Evolutionary conservation across 2,888 invertebrate species (phyloP), one percentile per base, ranked within the genome.

Genomic region (Oxystoma pomonae): DNA sequence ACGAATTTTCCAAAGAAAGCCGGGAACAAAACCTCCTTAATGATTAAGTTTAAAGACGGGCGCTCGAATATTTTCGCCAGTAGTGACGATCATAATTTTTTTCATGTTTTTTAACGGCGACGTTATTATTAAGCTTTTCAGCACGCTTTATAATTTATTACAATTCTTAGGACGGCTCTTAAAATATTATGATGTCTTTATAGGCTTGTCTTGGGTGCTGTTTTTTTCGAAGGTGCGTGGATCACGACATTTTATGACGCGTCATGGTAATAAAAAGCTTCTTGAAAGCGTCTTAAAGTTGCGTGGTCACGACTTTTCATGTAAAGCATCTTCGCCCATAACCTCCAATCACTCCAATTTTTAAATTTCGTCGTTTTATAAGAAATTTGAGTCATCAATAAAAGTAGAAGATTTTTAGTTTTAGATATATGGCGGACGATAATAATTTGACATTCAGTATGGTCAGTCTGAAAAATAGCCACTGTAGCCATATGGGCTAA

Each of bases 171-270:
- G 53, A 19, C 49, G 63, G 60, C 60, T 58, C 58, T 57, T 35
- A 60, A 64, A 60, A 64, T 64, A 60, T 64, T 64, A 57, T 64
- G 58, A 64, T 64, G 64, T 64, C 61, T 64, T 55, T 64, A 60
- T 64, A 12, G 35, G 35, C 35, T 35, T 35, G 35, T 35, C 12
- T 35, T 12, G 12, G 35, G 12, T 35, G 35, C 35, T n/a, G 35
- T 12, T 35, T 35, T 35, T 35, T 35, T 35, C 35, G 35, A 12
- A 35, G 35, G 35, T 35, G 35, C 35, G 35, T 35, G 3, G 35
- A 35, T 35, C 35, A 35, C 35, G 35, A 35, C 35, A 35, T 35
- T 35, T 35, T 35, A 35, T 35, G 35, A 35, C 35, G 35, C 35
- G 35, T 35, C 35, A 35, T 35, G 35, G 12, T 35, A 35, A 35